phyloP scores from a whole-genome alignment of 2,888 invertebrate species.

The Rotaria macrura region DNA sequence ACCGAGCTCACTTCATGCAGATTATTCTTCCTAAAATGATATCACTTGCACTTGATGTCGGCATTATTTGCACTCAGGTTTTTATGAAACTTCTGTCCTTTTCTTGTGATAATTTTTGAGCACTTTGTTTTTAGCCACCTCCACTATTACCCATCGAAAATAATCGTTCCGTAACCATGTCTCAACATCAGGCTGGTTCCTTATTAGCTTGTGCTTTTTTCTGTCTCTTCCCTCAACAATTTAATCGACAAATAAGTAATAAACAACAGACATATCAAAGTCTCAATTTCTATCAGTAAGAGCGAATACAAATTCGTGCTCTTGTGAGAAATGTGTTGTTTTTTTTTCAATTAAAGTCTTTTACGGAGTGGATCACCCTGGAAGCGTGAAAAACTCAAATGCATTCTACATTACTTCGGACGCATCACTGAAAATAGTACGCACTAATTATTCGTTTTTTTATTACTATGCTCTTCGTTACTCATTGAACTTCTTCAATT shows the following conservation, averaged over 20 bases:
- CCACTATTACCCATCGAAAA: neutral
- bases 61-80: neutral
- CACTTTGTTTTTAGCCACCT: neutral
- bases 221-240: conserved; percentile 71
- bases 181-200: conserved; percentile 66
- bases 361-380: neutral
- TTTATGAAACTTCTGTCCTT: neutral
- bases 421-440: conserved; percentile 61
- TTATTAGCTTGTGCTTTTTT: conserved; percentile 86
- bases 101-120: neutral
- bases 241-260: too few relatives aligned
- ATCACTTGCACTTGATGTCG: neutral
- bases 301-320: neutral
- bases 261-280: neutral
- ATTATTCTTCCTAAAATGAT: neutral
- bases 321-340: too few relatives aligned
- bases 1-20: neutral
- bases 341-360: neutral
- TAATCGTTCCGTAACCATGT: conserved; percentile 54
- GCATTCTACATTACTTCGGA: conserved; percentile 75
- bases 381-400: conserved; percentile 71
- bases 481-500: neutral
- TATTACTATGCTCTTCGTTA: too few relatives aligned
- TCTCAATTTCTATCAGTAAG: neutral
- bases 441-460: too few relatives aligned